Base-by-base conservation (phyloP, 2,113 vertebrate genomes). In the Clinocottus analis region DNA sequence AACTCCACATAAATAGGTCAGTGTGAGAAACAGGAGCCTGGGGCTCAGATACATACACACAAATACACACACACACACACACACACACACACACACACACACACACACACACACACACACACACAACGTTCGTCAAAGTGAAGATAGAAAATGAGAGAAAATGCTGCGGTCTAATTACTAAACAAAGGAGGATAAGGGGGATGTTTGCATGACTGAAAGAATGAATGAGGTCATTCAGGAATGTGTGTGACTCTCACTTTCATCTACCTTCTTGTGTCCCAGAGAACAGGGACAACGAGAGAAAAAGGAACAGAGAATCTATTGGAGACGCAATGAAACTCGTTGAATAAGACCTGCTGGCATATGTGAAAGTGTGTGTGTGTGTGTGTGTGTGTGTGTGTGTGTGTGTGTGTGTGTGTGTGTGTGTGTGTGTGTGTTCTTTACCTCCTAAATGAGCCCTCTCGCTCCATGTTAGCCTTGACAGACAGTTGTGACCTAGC, bases 361-460 rank as follows among this genome's bases (percentile, higher is more conserved):
- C 1, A 43, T 17, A 14, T 35, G 55, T 56, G 5, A 37, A 14
- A 31, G 65, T 43, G 70, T 47, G 53, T 33, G 66, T 53, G 56
- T 53, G 62, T 65, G 45, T 33, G 62, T 64, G 65, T 74, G 55
- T 64, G 62, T 61, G 6, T 41, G 51, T 33, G 62, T 64, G 65
- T 74, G 55, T 64, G 62, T 61, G 6, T 41, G 51, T 33, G 62
- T 64, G 65, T 74, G 55, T 47, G 51, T 31, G 66, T 58, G 61
- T 53, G 62, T 64, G 66, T 75, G 55, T 61, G 62, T 64, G 65
- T 74, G 55, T 64, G 62, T 61, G 6, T 41, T 64, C 59, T 87
- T n/a, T 85, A 94, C 93, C 88, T 94, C 85, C 92, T 91, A 6
- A 94, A 85, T 3, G 93, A 93, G 45, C 93, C 91, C 77, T 93